Evolutionary conservation across 2,797 vertebrate genomes (phyloP).

Genomic region (Periophthalmus magnuspinnatus): DNA sequence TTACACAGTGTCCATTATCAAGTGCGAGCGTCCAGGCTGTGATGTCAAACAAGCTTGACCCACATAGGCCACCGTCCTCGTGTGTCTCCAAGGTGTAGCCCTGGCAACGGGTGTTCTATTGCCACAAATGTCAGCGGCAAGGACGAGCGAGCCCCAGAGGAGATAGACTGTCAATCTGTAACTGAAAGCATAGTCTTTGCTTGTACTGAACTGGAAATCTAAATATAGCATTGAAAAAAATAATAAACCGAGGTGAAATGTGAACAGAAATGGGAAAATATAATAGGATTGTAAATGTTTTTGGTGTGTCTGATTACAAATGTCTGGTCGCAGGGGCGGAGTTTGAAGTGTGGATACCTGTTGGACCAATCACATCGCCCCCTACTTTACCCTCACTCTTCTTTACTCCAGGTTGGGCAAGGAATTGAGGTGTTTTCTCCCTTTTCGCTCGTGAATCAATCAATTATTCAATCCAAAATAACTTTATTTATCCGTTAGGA

Average conservation of each 20-base stretch:
- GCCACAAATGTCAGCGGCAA: constrained; percentile 52
- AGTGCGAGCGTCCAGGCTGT: constrained; percentile 9
- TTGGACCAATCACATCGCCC: too few species aligned
- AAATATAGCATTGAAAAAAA: not conserved
- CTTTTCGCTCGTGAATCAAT: too few species aligned
- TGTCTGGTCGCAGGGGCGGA: too few species aligned
- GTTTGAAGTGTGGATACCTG: too few species aligned
- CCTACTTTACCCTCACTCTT: too few species aligned
- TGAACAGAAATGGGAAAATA: too few species aligned
- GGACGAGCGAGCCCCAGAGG: constrained; percentile 49
- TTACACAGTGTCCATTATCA: constrained; percentile 2
- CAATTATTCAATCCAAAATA: too few species aligned
- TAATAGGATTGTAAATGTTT: too few species aligned
- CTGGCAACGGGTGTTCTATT: constrained; percentile 50
- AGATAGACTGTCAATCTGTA: constrained; percentile 48
- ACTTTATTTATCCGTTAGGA: too few species aligned
- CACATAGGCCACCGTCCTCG: constrained; percentile 45
- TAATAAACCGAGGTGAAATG: not conserved
- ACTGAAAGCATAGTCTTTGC: constrained; percentile 37
- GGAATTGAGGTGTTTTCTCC: too few species aligned
- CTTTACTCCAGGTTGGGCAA: too few species aligned
- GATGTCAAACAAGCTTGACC: constrained; percentile 50
- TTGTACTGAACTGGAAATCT: constrained; percentile 31
- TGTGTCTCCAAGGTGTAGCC: constrained; percentile 56
- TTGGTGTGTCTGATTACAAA: too few species aligned